Percentiles rank a stretch among this genome's conserved stretches.
Conservation (phyloP, 2,888 invertebrate species). For the Cerastis rubricosa region DNA sequence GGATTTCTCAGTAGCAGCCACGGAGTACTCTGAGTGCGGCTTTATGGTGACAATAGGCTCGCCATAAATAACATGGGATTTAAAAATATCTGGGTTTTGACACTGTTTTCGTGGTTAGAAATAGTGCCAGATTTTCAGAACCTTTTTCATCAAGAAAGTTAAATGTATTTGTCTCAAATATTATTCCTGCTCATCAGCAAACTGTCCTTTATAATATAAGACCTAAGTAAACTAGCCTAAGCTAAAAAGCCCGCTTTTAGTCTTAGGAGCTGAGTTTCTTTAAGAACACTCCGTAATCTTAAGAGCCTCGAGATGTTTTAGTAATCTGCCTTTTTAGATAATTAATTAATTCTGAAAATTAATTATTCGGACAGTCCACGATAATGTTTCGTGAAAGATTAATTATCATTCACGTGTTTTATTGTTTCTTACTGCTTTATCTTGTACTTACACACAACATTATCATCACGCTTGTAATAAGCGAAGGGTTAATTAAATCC, state of each 20-base stretch:
- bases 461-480: background rate
- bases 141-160: conserved; percentile 5
- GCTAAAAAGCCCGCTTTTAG: conserved; percentile 33
- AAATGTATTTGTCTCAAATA: conserved; percentile 21
- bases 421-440: background rate
- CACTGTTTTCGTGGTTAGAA: background rate
- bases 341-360: conserved; percentile 20
- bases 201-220: conserved; percentile 46
- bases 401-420: background rate
- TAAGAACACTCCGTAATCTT: conserved; percentile 34
- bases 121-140: background rate
- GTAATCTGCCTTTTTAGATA: conserved; percentile 39
- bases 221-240: conserved; percentile 50
- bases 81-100: background rate
- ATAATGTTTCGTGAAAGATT: background rate
- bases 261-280: conserved; percentile 23
- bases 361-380: background rate
- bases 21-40: no score
- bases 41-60: background rate
- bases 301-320: conserved; percentile 9
- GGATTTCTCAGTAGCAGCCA: background rate
- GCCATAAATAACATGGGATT: background rate
- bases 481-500: background rate
- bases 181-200: conserved; percentile 25
- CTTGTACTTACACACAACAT: background rate